Base-by-base conservation (phyloP, 2,113 vertebrate genomes). In the Cisticola juncidis region DNA sequence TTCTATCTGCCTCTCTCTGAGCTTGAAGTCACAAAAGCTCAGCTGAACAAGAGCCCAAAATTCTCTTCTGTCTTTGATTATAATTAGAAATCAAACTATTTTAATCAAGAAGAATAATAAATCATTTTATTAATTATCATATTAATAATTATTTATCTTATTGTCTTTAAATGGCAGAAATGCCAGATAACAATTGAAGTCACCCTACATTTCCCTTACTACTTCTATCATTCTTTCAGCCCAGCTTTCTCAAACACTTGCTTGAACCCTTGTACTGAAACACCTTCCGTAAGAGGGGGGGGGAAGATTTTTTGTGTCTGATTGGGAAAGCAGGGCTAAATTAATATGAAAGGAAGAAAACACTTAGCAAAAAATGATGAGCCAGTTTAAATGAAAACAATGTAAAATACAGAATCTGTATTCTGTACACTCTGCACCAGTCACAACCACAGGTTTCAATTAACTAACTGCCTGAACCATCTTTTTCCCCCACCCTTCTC, bases 51-150 rank as follows among this genome's bases (percentile, higher is more conserved):
- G 11, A 21, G 35, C 31, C 93, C 10, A 80, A 84, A 92, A 42
- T 50, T 48, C 1, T 64, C 36, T 72, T 78, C 60, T 38, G 2
- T 36, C 31, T 77, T 81, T 60, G 54, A 38, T 83, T 83, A 58
- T 54, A 65, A 40, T 23, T 82, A 86, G 36, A 95, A 90, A 66
- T 79, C 31, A 88, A 95, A 71, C 22, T 36, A 12, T 19, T 73
- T 68, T 18, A 79, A 79, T 84, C 25, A 76, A 83, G 14, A 64
- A 91, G 1, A 68, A 36, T 24, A 1, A 70, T 33, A 53, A 31
- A 26, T 18, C 3, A 25, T 62, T 88, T 90, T 42, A 42, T 65
- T 19, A 50, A 58, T 53, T 56, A 35, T 38, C 38, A 11, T 38
- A 38, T 38, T 38, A 38, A 38, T 38, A 38, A 38, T 38, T 38